Conservation (phyloP, 2,888 invertebrate species). For the Eurytoma adleriae region DNA sequence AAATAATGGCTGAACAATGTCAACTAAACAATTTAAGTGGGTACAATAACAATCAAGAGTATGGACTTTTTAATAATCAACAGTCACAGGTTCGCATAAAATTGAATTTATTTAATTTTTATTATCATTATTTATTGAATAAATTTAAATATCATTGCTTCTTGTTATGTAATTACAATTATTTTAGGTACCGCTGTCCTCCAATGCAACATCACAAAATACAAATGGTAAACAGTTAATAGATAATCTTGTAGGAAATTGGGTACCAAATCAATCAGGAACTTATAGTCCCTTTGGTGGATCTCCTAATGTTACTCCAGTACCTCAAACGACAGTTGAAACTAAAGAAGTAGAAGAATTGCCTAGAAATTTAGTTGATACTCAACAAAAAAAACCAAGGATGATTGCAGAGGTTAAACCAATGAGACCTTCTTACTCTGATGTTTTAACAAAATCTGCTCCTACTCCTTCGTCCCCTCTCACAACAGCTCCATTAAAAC, state of each 20-base stretch:
- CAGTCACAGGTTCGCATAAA: constrained; percentile 52
- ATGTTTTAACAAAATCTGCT: constrained; percentile 85
- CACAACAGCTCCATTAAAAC: constrained; percentile 68
- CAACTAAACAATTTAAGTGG: constrained; percentile 67
- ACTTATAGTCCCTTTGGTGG: constrained; percentile 86
- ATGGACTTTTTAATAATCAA: constrained; percentile 73
- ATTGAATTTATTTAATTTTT: no score
- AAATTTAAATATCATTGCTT: background rate
- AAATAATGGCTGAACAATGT: constrained; percentile 72
- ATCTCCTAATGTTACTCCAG: constrained; percentile 71
- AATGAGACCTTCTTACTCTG: constrained; percentile 91
- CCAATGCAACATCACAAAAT: constrained; percentile 64
- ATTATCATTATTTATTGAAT: no score
- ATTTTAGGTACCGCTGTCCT: constrained; percentile 60
- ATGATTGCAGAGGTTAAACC: constrained; percentile 92
- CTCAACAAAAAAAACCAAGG: constrained; percentile 79
- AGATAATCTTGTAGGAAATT: constrained; percentile 85
- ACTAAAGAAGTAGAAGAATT: constrained; percentile 66
- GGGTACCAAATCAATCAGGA: constrained; percentile 84
- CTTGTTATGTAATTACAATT: constrained; percentile 4
- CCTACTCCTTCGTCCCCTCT: constrained; percentile 73
- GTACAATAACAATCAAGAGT: constrained; percentile 69
- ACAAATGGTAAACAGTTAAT: constrained; percentile 78
- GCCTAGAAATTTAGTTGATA: constrained; percentile 62
- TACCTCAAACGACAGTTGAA: constrained; percentile 64